Evolutionary conservation across 1,140 invertebrate species (phyloP).

Genomic region (Monomorium pharaonis): DNA sequence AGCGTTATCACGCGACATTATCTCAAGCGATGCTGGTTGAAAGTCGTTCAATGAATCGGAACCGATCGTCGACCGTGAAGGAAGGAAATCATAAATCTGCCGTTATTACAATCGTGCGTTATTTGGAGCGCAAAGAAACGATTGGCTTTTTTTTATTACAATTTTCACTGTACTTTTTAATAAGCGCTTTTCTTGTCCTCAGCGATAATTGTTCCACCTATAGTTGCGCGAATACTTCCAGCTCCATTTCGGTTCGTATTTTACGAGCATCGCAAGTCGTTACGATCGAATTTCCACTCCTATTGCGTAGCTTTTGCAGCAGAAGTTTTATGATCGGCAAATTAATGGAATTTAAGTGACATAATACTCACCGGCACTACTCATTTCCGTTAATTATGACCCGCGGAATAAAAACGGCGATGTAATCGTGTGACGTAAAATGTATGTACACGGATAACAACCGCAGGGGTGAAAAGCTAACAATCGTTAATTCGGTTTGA

Average conservation of each 20-base stretch:
- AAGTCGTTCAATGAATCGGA: conserved; percentile 33
- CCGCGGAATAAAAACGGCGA: conserved; percentile 31
- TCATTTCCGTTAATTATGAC: conserved; percentile 16
- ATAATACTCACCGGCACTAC: not conserved
- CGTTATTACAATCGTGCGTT: conserved; percentile 23
- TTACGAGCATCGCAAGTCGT: not conserved
- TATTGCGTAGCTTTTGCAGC: not conserved
- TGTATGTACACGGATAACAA: conserved; percentile 39
- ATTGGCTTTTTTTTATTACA: conserved; percentile 36
- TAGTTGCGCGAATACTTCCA: not conserved
- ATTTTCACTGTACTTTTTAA: not conserved
- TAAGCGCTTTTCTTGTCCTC: not conserved
- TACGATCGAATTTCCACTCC: not conserved
- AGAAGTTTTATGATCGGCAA: not conserved
- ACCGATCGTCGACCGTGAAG: conserved; percentile 3
- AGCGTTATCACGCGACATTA: conserved; percentile 18
- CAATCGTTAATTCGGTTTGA: conserved; percentile 34
- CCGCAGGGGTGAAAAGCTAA: conserved; percentile 43
- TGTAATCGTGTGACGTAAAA: conserved; percentile 39
- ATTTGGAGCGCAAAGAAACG: conserved; percentile 30
- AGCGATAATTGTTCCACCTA: not conserved
- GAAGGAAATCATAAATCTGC: conserved; percentile 20
- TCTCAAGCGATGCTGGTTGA: conserved; percentile 1
- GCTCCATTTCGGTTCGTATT: not conserved
- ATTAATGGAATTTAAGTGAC: conserved; percentile 41